These are phyloP conservation scores for Atta texana DNA, from an alignment of 1,140 invertebrate species.

Conservation along the genomic window DNA sequence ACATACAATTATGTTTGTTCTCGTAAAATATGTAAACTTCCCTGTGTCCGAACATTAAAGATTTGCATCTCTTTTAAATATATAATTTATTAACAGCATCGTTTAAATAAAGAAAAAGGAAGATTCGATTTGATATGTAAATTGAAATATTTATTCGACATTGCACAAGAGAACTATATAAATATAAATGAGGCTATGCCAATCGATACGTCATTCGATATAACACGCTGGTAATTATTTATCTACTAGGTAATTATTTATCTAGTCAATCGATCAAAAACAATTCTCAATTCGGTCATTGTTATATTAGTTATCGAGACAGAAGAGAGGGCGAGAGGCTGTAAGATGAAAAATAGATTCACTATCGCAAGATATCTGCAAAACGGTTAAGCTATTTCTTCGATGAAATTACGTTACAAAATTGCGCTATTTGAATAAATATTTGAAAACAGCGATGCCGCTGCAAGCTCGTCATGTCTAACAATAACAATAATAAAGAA, in stretches of 20 bases:
- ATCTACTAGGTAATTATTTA: slow-evolving; percentile 49
- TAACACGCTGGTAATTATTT: slow-evolving; percentile 41
- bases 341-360: slow-evolving; percentile 39
- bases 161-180: slow-evolving; percentile 17
- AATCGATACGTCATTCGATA: slow-evolving; percentile 39
- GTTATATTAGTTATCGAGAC: background rate
- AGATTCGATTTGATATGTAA: background rate
- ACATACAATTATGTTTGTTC: background rate
- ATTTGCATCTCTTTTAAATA: background rate
- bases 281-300: slow-evolving; percentile 6
- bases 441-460: background rate
- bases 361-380: background rate
- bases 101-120: background rate
- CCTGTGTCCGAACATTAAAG: background rate
- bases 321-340: too few relatives aligned
- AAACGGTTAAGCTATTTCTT: background rate
- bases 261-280: slow-evolving; percentile 27
- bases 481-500: background rate
- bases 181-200: slow-evolving; percentile 19
- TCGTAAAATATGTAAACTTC: background rate
- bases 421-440: slow-evolving; percentile 23
- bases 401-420: slow-evolving; percentile 4
- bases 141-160: slow-evolving; percentile 42
- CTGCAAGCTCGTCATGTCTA: background rate
- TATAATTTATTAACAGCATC: background rate